A percentile compares a stretch with the other conserved stretches of the same genome.
Evolutionary conservation across 2,888 invertebrate genomes (phyloP).

Genomic region (Heliconius aoede): DNA sequence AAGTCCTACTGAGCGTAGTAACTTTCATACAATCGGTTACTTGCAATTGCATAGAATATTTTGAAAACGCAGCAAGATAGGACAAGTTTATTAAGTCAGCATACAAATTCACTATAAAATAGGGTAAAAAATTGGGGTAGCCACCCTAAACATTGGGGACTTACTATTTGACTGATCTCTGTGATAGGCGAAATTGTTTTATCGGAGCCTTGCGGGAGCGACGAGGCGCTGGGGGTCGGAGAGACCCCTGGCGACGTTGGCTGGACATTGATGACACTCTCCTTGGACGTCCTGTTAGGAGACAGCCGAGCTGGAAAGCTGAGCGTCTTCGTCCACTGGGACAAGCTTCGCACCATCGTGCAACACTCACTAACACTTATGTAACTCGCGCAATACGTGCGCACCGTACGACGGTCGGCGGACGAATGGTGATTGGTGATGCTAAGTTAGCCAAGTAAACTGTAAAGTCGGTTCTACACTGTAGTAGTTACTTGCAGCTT

Average conservation of each 20-base stretch:
- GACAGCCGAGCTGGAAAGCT: constrained; percentile 94
- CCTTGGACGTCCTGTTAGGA: constrained; percentile 91
- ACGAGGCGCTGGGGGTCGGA: constrained; percentile 85
- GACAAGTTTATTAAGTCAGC: constrained; percentile 18
- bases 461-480: constrained; percentile 13
- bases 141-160: constrained; percentile 58
- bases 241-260: constrained; percentile 83
- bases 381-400: constrained; percentile 64
- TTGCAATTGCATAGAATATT: constrained; percentile 20
- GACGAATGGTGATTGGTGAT: constrained; percentile 71
- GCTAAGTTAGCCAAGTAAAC: neutral
- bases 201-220: constrained; percentile 83
- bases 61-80: constrained; percentile 33
- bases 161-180: constrained; percentile 88
- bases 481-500: constrained; percentile 10
- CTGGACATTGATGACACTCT: constrained; percentile 85
- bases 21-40: constrained; percentile 9
- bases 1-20: neutral
- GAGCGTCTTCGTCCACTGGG: constrained; percentile 95
- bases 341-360: constrained; percentile 93
- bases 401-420: constrained; percentile 65
- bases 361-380: constrained; percentile 75
- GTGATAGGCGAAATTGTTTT: constrained; percentile 85
- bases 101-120: constrained; percentile 41
- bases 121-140: constrained; percentile 44